These are phyloP conservation scores for Rousettus leschenaultii DNA, from an alignment of 2,113 vertebrate species.

Conservation along the genomic window DNA sequence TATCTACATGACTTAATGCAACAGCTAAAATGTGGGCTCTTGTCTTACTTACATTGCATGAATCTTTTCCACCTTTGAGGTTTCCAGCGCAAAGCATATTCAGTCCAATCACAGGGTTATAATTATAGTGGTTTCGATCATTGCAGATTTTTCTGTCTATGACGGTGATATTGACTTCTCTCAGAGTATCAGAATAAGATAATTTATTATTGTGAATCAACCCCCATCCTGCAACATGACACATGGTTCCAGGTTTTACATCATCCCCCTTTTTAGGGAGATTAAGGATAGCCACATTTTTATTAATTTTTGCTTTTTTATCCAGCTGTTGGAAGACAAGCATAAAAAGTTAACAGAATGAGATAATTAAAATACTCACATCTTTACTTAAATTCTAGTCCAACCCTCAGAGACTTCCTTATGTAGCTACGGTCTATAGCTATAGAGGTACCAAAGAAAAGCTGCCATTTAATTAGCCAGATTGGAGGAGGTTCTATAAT, in stretches of 20 bases:
- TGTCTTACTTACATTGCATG: constrained; percentile 76
- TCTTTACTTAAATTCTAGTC: constrained; percentile 4
- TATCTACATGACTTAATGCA: neutral
- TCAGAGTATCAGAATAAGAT: fast-evolving
- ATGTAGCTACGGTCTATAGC: neutral
- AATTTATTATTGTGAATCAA: fast-evolving
- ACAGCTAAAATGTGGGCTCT: neutral
- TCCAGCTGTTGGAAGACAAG: constrained; percentile 73
- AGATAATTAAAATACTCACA: neutral
- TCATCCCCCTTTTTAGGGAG: constrained; percentile 67
- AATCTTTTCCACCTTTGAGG: constrained; percentile 58
- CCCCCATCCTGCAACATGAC: constrained; percentile 83
- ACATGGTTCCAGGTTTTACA: constrained; percentile 65
- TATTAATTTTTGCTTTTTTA: constrained; percentile 58
- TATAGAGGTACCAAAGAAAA: neutral
- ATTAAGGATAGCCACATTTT: constrained; percentile 53
- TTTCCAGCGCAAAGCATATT: constrained; percentile 83
- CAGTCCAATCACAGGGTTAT: constrained; percentile 57
- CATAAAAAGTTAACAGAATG: constrained; percentile 5
- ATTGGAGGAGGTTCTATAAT: neutral
- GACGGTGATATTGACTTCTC: constrained; percentile 81
- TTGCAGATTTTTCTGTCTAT: constrained; percentile 79
- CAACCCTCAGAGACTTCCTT: no score
- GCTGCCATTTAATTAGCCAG: neutral
- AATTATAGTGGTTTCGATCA: constrained; percentile 54